These are phyloP conservation scores for Cheilinus undulatus DNA, from an alignment of 2,113 vertebrate species.

Conservation along the genomic window DNA sequence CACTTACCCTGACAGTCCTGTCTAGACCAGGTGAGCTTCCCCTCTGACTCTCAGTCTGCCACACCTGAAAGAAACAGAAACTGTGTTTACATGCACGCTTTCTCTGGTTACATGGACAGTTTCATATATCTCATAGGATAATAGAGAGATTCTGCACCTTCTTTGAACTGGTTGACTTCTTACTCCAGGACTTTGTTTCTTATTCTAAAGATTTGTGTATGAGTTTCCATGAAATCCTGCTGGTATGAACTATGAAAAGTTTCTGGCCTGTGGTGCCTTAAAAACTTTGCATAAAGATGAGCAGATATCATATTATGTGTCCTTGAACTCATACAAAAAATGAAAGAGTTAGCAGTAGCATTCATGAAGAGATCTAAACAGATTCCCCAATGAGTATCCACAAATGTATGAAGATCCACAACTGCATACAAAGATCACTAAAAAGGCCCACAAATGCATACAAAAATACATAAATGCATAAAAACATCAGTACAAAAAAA, in stretches of 20 bases:
- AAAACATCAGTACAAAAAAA: too few species aligned
- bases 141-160: not conserved
- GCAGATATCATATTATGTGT: not conserved
- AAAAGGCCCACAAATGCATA: too few species aligned
- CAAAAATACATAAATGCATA: too few species aligned
- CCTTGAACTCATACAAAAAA: too few species aligned
- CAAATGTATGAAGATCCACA: too few species aligned
- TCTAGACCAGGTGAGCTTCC: conserved; percentile 34
- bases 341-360: too few species aligned
- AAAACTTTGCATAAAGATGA: not conserved
- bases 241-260: not conserved
- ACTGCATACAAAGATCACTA: too few species aligned
- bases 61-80: conserved; percentile 54
- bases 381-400: too few species aligned
- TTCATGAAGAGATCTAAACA: too few species aligned
- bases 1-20: conserved; percentile 45
- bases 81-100: conserved; percentile 13
- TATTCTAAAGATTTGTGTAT: not conserved
- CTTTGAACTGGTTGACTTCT: not conserved
- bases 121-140: conserved; percentile 24
- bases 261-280: not conserved
- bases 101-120: conserved; percentile 31
- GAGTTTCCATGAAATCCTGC: not conserved
- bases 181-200: conserved; percentile 15
- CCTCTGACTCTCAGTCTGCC: conserved; percentile 26